A percentile compares a stretch with the other conserved stretches of the same genome.
Conservation (phyloP, 2,888 invertebrate genomes). For the Trachelus iudaicus region DNA sequence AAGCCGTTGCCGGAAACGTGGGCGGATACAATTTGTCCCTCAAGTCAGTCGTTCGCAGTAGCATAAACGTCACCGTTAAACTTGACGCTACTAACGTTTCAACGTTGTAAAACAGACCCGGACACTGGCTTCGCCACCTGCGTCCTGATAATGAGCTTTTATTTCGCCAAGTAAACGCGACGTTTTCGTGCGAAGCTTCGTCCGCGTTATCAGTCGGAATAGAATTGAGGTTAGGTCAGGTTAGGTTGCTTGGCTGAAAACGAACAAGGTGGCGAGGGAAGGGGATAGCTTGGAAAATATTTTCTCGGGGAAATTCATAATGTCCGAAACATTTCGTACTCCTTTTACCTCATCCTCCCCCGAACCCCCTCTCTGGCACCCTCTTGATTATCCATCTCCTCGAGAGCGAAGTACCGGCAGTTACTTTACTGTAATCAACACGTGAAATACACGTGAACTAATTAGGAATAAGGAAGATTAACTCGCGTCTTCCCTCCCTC, state of each 20-base stretch:
- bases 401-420: neutral
- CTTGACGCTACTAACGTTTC: neutral
- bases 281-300: neutral
- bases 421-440: neutral
- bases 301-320: neutral
- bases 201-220: neutral
- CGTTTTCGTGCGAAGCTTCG: neutral
- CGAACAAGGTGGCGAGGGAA: neutral
- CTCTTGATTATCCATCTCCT: neutral
- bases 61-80: neutral
- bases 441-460: neutral
- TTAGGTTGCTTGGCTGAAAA: neutral
- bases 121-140: neutral
- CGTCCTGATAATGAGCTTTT: neutral
- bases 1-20: neutral
- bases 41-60: neutral
- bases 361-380: too few relatives aligned
- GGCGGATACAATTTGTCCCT: neutral
- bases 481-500: neutral
- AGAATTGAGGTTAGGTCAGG: neutral
- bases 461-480: neutral
- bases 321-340: neutral
- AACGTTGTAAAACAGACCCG: neutral
- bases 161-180: neutral
- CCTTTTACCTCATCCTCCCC: neutral